Evolutionary conservation across 2,888 invertebrate genomes (phyloP), one percentile per base, ranked within the genome.

Genomic region (Ischnus inquisitorius): DNA sequence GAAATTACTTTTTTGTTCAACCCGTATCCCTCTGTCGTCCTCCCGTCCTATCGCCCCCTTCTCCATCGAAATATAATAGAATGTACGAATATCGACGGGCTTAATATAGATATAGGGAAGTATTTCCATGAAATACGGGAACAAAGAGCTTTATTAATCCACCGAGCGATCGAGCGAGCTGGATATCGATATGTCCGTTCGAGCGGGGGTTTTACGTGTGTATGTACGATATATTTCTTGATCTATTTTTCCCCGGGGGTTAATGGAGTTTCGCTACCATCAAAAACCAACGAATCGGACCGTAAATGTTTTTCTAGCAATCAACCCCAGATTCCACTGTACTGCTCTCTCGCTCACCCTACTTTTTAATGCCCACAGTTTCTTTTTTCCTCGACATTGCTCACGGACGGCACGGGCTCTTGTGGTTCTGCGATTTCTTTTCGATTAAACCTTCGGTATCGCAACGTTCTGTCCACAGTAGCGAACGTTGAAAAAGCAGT

Each of bases 241-340:
- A 86, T 90, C 89, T 86, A 90, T 91, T 90, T 90, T 88, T 88
- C 86, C 78, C 85, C 19, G 57, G 39, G 57, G 86, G 85, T 89
- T 91, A 90, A 91, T 89, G 86, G 89, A 90, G 89, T 91, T 90
- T 88, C 87, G 83, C 71, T 75, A 78, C 76, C 82, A 25, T 64
- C 69, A 48, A 60, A 14, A 71, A 54, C 10, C 46, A 39, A 51
- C 57, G 51, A 48, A 57, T 43, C 10, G 12, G 28, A 46, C 60
- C 79, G 79, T 88, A 88, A 89, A 90, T 87, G 86, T 86, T 87
- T 90, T 76, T 81, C 88, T 82, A 82, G 86, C 88, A 89, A 91
- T 85, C 82, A 85, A 82, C 76, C 68, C 77, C 79, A 68, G 41
- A 60, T 3, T 65, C 60, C 51, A 79, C 72, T 78, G 78, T 54